Evolutionary conservation across 1,140 invertebrate species (phyloP), one percentile per base, ranked within the genome.

Genomic region (Hylyphantes graminicola): DNA sequence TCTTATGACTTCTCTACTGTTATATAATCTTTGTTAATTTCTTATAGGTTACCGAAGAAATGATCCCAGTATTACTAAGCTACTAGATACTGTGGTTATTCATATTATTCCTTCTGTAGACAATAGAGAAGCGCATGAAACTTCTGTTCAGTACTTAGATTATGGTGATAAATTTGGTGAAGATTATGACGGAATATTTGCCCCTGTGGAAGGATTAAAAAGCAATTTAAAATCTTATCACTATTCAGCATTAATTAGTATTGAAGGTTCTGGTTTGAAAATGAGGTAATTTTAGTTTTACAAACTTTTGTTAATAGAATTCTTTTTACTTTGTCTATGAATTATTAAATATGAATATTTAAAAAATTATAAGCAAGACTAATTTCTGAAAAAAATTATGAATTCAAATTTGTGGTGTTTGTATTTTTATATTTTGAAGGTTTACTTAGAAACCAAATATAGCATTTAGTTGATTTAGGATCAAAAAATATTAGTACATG

Each of bases 81-180:
- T 97, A 55, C 88, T 98, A 0, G 89, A 93, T 63, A 93, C 93
- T 74, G 90, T 93, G 8, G 93, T 96, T 35, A 88, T 98, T 53
- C 94, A 96, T 88, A 93, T 98, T 78, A 92, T 97, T 85, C 96
- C 96, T 0, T 92, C 87, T 64, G 80, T 90, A 50, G 90, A 89
- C 84, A 85, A 70, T 8, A 78, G 53, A 67, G 21, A 48, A 48
- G 15, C 74, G 12, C 54, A 83, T 17, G 12, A 51, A 51, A 48
- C 67, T 64, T 53, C 73, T 50, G 77, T 64, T 63, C 13, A 70
- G 85, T 87, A 94, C 80, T 70, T 84, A 57, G 80, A 81, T 76
- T 64, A 64, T 77, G 72, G 72, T 21, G 80, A 87, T 48, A 87
- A 85, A 73, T 87, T 87, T 85, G 80, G 80, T 35, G 57, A 77